phyloP scores from a whole-genome alignment of 2,113 vertebrate genomes.

The Sinocyclocheilus maitianheensis region DNA sequence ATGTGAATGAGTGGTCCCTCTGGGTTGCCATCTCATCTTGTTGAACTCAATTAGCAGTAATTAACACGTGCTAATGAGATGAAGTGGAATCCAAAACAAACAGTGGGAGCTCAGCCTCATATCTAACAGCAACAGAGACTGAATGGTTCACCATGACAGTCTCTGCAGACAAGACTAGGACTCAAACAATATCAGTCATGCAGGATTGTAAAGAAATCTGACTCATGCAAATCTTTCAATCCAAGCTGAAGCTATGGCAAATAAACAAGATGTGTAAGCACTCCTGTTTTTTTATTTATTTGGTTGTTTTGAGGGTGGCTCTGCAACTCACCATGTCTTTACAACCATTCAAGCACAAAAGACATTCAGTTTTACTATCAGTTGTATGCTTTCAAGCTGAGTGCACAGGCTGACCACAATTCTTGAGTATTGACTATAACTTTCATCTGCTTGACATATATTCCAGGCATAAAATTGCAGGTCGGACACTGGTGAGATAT shows the following conservation, averaged over 20 bases:
- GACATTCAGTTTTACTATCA: slow-evolving; percentile 21
- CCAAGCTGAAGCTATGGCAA: background rate
- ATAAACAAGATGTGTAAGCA: background rate
- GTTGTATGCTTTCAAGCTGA: background rate
- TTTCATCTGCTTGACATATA: slow-evolving; percentile 83
- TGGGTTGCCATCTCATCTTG: slow-evolving; percentile 98
- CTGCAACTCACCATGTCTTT: slow-evolving; percentile 17
- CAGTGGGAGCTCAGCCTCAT: slow-evolving; percentile 57
- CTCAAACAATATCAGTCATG: background rate
- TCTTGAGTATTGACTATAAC: background rate
- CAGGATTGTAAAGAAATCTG: background rate
- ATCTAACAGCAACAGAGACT: slow-evolving; percentile 27
- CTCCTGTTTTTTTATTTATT: background rate
- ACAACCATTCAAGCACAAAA: slow-evolving; percentile 33
- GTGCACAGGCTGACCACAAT: background rate
- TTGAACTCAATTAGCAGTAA: slow-evolving; percentile 99
- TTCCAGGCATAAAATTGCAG: slow-evolving; percentile 89
- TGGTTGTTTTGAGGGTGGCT: slow-evolving; percentile 9
- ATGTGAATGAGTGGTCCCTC: slow-evolving; percentile 96
- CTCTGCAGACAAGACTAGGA: background rate
- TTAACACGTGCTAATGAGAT: slow-evolving; percentile 99
- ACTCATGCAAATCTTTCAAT: background rate
- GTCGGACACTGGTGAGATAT: slow-evolving; percentile 89
- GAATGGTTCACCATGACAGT: background rate
- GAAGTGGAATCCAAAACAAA: slow-evolving; percentile 81